phyloP scores from a whole-genome alignment of 2,797 vertebrate species.

The Macrochelys suwanniensis region DNA sequence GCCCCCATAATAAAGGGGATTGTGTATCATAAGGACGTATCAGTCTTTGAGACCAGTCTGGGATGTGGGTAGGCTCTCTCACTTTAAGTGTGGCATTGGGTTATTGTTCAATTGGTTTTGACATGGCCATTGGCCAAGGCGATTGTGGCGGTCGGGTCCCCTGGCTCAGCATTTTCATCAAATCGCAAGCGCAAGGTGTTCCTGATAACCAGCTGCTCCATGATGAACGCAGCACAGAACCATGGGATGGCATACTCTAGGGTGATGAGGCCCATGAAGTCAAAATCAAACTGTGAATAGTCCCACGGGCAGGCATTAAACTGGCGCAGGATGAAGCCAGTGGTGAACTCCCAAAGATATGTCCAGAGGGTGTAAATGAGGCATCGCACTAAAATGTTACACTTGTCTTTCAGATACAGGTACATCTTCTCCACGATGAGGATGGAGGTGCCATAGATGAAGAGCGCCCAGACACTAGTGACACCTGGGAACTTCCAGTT shows the following conservation, averaged over 20 bases:
- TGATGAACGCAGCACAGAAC: conserved; percentile 95
- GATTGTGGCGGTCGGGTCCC: conserved; percentile 67
- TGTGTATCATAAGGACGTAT: conserved; percentile 74
- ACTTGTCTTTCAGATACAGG: conserved; percentile 88
- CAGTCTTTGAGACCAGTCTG: conserved; percentile 57
- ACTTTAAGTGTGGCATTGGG: conserved; percentile 33
- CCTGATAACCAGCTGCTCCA: conserved; percentile 95
- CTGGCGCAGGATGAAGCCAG: conserved; percentile 93
- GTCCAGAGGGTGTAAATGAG: conserved; percentile 98
- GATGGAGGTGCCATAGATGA: conserved; percentile 99
- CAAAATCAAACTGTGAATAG: conserved; percentile 97
- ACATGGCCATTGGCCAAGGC: conserved; percentile 90
- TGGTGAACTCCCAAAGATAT: conserved; percentile 98
- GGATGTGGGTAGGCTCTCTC: conserved; percentile 50
- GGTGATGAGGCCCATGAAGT: conserved; percentile 98
- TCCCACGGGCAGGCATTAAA: conserved; percentile 98
- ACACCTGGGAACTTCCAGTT: conserved; percentile 99
- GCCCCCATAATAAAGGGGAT: conserved; percentile 66
- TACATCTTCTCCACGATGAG: conserved; percentile 97
- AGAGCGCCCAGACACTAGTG: conserved; percentile 98
- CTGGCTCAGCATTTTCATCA: conserved; percentile 87
- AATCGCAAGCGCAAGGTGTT: conserved; percentile 95
- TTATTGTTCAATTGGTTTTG: conserved; percentile 85
- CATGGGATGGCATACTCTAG: conserved; percentile 98
- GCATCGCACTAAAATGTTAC: conserved; percentile 92